A percentile compares a stretch with the other conserved stretches of the same genome.
Conservation (phyloP, 2,888 invertebrate genomes). For the Venusia cambrica region DNA sequence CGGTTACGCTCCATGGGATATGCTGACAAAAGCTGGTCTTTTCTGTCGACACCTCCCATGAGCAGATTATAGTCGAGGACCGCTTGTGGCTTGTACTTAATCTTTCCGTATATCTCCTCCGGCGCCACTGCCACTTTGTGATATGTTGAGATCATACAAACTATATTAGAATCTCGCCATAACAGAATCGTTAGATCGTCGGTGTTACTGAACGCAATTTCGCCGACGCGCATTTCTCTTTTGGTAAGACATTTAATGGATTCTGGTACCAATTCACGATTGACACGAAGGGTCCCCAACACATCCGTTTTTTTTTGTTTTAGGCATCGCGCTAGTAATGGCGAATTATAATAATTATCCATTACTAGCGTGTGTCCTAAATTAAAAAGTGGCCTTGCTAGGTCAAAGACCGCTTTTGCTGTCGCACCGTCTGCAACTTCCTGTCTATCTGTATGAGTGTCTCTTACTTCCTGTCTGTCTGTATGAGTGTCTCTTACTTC, state of each 20-base stretch:
- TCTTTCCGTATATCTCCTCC: slow-evolving; percentile 1
- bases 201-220: slow-evolving; percentile 26
- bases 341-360: slow-evolving; percentile 35
- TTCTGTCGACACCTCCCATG: slow-evolving; percentile 8
- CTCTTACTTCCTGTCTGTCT: neutral
- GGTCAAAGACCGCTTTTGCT: too few species aligned
- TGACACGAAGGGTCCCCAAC: too few species aligned
- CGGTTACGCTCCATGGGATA: slow-evolving; percentile 12
- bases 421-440: slow-evolving; percentile 26
- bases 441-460: neutral
- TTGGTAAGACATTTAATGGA: too few species aligned
- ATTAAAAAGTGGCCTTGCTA: slow-evolving; percentile 24
- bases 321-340: slow-evolving; percentile 2
- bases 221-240: too few species aligned
- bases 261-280: too few species aligned
- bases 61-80: slow-evolving; percentile 7
- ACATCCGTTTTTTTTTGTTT: slow-evolving; percentile 17
- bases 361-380: slow-evolving; percentile 32
- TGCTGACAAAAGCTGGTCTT: slow-evolving; percentile 8
- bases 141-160: slow-evolving; percentile 6
- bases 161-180: slow-evolving; percentile 23
- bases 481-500: too few species aligned
- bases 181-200: slow-evolving; percentile 26
- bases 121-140: slow-evolving; percentile 5
- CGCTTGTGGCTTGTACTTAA: slow-evolving; percentile 5